Percentiles rank a stretch among this genome's conserved stretches.
phyloP scores from a whole-genome alignment of 2,888 invertebrate species.

The Cataglyphis albicans region DNA sequence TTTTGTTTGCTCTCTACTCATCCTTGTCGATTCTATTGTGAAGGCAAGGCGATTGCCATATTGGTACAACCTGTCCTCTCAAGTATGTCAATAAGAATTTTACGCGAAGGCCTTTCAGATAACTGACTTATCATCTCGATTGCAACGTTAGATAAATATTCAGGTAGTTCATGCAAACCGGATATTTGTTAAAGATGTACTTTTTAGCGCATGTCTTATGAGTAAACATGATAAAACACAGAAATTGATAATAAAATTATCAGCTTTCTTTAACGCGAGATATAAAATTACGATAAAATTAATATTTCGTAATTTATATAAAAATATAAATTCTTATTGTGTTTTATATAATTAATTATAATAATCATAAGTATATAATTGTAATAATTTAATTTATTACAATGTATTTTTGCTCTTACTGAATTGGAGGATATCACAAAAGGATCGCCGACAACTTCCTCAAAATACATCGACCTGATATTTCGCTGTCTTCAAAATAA shows the following conservation, averaged over 20 bases:
- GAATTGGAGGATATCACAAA: background rate
- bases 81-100: conserved; percentile 53
- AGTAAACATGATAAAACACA: conserved; percentile 26
- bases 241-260: background rate
- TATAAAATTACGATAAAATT: background rate
- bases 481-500: background rate
- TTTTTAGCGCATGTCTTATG: background rate
- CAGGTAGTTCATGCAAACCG: conserved; percentile 25
- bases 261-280: background rate
- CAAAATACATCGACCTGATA: background rate
- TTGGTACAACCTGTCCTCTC: conserved; percentile 41
- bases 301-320: background rate
- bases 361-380: background rate
- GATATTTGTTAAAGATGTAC: background rate
- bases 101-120: conserved; percentile 35
- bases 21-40: conserved; percentile 7
- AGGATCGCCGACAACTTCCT: background rate
- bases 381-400: background rate
- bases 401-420: background rate
- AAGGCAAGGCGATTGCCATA: conserved; percentile 9
- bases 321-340: background rate
- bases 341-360: conserved; percentile 14
- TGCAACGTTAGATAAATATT: conserved; percentile 49
- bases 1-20: background rate
- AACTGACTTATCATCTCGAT: conserved; percentile 54